Evolutionary conservation across 2,888 invertebrate genomes (phyloP), one percentile per base, ranked within the genome.

Genomic region (Erebia ligea): DNA sequence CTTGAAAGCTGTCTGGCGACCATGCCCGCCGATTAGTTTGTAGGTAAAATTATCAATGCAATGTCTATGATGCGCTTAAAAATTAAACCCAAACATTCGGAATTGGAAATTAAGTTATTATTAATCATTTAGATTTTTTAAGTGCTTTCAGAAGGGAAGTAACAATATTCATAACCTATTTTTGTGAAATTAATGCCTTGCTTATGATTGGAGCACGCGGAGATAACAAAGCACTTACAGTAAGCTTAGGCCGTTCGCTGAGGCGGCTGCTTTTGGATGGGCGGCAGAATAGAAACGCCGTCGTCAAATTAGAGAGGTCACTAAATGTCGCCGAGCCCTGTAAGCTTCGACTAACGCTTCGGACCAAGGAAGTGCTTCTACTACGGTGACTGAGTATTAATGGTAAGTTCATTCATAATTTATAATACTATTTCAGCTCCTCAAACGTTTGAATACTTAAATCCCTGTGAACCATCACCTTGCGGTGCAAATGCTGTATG

Each of bases 401-500:
- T 81, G 79, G 92, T 92, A 90, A 92, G 90, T 92, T 76, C 83
- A 82, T 85, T 87, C 76, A 88, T 84, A 71, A 83, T 80, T 82
- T 83, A 77, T 78, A 84, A 84, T 81, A 82, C 84, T 79, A 84
- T 93, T 93, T 91, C 93, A 93, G 93, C 87, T 86, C 87, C 90
- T 69, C 82, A 85, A 81, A 84, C 85, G 81, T 78, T 84, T 79
- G 93, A 93, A 85, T 90, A 87, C 82, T 83, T 93, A 82, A 92
- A 92, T 79, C 95, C 95, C 69, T 96, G 96, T 82, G 92, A 94
- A 76, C 95, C 95, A 71, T 94, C 95, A 58, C 95, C 95, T 73
- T 96, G 96, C 87, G 96, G 96, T 76, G 85, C 94, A 50, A 96
- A 97, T 86, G 96, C 97, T n/a, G 94, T 95, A 76, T 97, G 97